These are phyloP conservation scores for Andrena trimmerana DNA, from an alignment of 2,888 invertebrate species.

Conservation along the genomic window DNA sequence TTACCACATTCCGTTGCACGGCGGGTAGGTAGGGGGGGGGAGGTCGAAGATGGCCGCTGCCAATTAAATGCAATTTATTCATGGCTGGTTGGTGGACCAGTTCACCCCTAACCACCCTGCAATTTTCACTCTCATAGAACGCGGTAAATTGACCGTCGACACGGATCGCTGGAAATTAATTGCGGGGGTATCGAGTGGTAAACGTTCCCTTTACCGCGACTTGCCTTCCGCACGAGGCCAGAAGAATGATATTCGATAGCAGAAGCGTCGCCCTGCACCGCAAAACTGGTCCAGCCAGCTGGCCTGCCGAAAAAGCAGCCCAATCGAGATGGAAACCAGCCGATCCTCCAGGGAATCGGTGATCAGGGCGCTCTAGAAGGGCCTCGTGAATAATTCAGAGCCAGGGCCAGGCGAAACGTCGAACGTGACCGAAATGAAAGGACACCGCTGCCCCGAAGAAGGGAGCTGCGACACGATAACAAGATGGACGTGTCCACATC, in stretches of 20 bases:
- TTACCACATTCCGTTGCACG: constrained; percentile 16
- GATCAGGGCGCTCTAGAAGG: constrained; percentile 27
- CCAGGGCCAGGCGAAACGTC: constrained; percentile 57
- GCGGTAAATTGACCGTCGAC: not conserved
- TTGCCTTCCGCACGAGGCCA: too few species aligned
- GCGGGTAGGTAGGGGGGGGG: not conserved
- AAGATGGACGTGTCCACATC: constrained; percentile 60
- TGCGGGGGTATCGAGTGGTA: too few species aligned
- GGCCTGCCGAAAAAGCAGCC: constrained; percentile 11
- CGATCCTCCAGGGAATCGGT: not conserved
- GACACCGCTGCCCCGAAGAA: constrained; percentile 39
- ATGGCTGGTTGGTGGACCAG: not conserved
- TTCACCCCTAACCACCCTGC: not conserved
- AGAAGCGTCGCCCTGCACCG: not conserved
- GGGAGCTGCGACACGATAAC: constrained; percentile 47
- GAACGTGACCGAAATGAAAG: constrained; percentile 73
- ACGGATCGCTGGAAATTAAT: too few species aligned
- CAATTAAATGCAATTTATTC: constrained; percentile 34
- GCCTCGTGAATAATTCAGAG: constrained; percentile 64
- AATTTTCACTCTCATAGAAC: not conserved
- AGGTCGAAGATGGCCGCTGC: not conserved
- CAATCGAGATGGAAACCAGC: constrained; percentile 36
- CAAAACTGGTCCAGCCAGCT: constrained; percentile 1
- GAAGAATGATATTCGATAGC: not conserved
- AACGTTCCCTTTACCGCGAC: too few species aligned